Evolutionary conservation across 2,888 invertebrate species (phyloP).

Genomic region (Gnatocerus cornutus): DNA sequence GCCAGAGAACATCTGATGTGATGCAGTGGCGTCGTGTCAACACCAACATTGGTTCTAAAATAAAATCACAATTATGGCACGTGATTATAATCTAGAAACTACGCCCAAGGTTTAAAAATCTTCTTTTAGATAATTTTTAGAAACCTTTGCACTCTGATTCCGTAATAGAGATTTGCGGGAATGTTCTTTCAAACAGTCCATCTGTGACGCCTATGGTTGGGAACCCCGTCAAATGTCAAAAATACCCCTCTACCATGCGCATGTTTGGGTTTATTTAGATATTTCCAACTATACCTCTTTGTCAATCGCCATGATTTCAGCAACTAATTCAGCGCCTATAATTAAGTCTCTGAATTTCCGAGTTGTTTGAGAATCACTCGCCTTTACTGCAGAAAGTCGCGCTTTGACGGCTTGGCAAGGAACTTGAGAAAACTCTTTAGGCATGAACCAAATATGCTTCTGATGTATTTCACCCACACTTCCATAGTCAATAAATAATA

Average conservation of each 20-base stretch:
- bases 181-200: no score
- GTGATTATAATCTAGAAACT: no score
- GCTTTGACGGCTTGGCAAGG: slow-evolving; percentile 30
- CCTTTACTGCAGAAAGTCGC: slow-evolving; percentile 3
- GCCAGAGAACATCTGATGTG: no score
- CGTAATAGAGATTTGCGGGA: background rate
- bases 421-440: slow-evolving; percentile 12
- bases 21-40: no score
- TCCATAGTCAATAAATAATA: slow-evolving; percentile 32
- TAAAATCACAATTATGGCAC: no score
- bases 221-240: no score
- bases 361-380: background rate
- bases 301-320: slow-evolving; percentile 14
- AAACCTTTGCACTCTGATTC: no score
- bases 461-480: slow-evolving; percentile 3
- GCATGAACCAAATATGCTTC: slow-evolving; percentile 19
- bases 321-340: background rate
- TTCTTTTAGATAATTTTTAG: no score
- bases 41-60: no score
- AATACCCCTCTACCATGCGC: background rate
- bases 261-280: no score
- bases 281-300: slow-evolving; percentile 6
- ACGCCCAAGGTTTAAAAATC: no score
- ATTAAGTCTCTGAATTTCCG: slow-evolving; percentile 5
- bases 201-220: no score